A percentile compares a stretch with the other conserved stretches of the same genome.
Evolutionary conservation across 2,797 vertebrate genomes (phyloP).

Genomic region (Tympanoctomys barrerae): DNA sequence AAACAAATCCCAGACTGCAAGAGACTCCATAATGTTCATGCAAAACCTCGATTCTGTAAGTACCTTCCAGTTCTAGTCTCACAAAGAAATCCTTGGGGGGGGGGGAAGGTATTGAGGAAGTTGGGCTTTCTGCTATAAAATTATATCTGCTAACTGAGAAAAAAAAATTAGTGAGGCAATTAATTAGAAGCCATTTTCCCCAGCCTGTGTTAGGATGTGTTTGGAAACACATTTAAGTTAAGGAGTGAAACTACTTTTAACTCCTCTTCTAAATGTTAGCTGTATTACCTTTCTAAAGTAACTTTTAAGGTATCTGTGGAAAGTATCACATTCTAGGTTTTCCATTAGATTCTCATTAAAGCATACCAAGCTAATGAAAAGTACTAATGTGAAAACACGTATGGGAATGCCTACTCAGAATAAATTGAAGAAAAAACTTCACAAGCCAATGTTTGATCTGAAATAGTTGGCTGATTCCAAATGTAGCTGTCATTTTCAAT

Average conservation of each 20-base stretch:
- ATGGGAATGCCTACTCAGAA: background rate
- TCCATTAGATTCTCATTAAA: conserved; percentile 13
- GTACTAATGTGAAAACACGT: background rate
- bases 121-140: conserved; percentile 36
- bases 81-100: background rate
- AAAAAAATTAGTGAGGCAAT: background rate
- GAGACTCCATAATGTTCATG: conserved; percentile 88
- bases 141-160: background rate
- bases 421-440: background rate
- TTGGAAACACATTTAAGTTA: background rate
- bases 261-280: background rate
- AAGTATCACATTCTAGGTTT: conserved; percentile 23
- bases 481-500: conserved; percentile 3
- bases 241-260: background rate
- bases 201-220: background rate
- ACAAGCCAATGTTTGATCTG: conserved; percentile 25
- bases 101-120: background rate
- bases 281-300: background rate
- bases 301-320: conserved; percentile 13
- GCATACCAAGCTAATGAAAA: background rate
- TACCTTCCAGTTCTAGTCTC: conserved; percentile 54
- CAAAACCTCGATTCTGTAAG: conserved; percentile 87
- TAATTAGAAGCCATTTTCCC: background rate
- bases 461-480: background rate
- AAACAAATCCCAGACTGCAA: conserved; percentile 75